Percentiles rank a stretch among this genome's conserved stretches.
phyloP scores from a whole-genome alignment of 2,113 vertebrate genomes.

The Paracanthobrama guichenoti region DNA sequence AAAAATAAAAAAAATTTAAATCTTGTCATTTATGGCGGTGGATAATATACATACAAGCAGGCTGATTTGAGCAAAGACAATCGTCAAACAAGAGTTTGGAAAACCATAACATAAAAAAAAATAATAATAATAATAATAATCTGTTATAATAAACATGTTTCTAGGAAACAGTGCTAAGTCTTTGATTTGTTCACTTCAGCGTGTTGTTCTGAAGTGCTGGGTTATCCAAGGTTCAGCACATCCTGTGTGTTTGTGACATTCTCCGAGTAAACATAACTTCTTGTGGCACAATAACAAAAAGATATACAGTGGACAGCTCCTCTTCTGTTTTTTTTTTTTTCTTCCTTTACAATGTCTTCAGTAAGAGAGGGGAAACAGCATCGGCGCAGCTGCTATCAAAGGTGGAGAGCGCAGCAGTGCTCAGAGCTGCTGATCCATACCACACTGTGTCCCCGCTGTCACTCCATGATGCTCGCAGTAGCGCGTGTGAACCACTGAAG shows the following conservation, averaged over 20 bases:
- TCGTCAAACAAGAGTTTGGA: neutral
- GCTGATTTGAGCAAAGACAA: slow-evolving; percentile 1
- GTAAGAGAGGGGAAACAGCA: slow-evolving; percentile 29
- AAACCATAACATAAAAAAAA: too few species aligned
- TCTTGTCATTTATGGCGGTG: slow-evolving; percentile 33
- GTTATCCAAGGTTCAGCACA: slow-evolving; percentile 11
- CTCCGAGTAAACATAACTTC: slow-evolving; percentile 6
- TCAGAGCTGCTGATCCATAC: slow-evolving; percentile 15
- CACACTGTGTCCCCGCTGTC: slow-evolving; percentile 37
- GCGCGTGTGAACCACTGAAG: neutral
- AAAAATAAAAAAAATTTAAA: too few species aligned
- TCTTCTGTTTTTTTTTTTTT: neutral
- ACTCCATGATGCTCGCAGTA: slow-evolving; percentile 21
- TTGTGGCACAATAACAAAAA: slow-evolving; percentile 39
- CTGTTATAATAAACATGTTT: too few species aligned
- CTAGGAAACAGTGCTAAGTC: neutral
- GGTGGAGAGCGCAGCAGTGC: slow-evolving; percentile 21
- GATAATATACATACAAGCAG: slow-evolving; percentile 18
- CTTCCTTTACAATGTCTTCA: slow-evolving; percentile 2
- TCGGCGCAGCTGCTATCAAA: slow-evolving; percentile 35
- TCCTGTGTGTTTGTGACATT: slow-evolving; percentile 22
- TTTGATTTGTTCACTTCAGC: neutral
- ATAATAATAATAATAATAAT: too few species aligned
- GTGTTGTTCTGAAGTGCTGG: neutral
- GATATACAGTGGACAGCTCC: slow-evolving; percentile 15